Conservation (phyloP, 2,797 vertebrate genomes). For the Chelon labrosus region DNA sequence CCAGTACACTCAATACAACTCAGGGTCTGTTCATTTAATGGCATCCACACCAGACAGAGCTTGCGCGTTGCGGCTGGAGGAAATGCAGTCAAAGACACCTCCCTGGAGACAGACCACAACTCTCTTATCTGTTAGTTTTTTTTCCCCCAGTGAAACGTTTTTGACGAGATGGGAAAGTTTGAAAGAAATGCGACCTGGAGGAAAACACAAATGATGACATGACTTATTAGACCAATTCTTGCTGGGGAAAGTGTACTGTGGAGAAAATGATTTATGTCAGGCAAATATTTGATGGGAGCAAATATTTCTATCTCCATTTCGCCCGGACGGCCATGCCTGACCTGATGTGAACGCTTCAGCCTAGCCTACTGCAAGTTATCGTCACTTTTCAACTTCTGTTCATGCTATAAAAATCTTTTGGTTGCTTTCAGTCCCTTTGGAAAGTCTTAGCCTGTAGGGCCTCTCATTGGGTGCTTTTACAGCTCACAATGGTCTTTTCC, state of each 20-base stretch:
- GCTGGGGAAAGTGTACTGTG: not conserved
- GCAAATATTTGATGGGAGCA: not conserved
- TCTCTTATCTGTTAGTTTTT: conserved; percentile 20
- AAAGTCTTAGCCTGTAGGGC: conserved; percentile 38
- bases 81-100: conserved; percentile 40
- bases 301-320: not conserved
- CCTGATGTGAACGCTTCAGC: conserved; percentile 1
- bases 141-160: conserved; percentile 5
- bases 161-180: conserved; percentile 16
- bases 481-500: conserved; percentile 14
- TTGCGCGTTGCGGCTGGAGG: conserved; percentile 31
- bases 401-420: conserved; percentile 2
- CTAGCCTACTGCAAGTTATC: not conserved
- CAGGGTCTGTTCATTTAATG: conserved; percentile 58
- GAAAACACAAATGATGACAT: conserved; percentile 7
- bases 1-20: conserved; percentile 31
- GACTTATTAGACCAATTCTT: not conserved
- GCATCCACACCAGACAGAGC: conserved; percentile 50
- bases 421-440: conserved; percentile 24
- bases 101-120: conserved; percentile 35
- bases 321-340: not conserved
- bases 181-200: not conserved
- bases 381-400: conserved; percentile 8
- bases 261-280: not conserved
- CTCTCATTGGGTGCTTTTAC: conserved; percentile 20